Evolutionary conservation across 1,140 invertebrate genomes (phyloP), one percentile per base, ranked within the genome.

Genomic region (Anthonomus grandis): DNA sequence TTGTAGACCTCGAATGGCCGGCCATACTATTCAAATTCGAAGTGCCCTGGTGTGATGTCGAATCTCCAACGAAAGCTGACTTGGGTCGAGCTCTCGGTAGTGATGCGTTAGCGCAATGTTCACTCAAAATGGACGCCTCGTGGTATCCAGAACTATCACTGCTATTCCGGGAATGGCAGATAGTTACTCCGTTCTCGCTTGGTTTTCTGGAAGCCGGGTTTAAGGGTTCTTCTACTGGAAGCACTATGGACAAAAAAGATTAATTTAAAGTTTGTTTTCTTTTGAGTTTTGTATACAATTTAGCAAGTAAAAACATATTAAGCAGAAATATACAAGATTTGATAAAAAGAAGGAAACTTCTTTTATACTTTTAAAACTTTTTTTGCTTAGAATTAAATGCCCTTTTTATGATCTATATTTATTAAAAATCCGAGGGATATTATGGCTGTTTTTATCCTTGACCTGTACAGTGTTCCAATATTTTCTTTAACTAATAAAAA

Each of bases 121-220:
- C 83, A 60, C 85, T 85, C 42, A 86, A 74, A 6, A 86, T 77
- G 3, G 85, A 86, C 6, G 86, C 80, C 66, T 88, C 86, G 68
- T 88, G 86, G 67, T 87, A 88, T 1, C 86, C 87, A 48, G 84
- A 86, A 59, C 85, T 87, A 69, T 88, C 86, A 61, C 85, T 87
- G 70, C 84, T 87, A 63, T 87, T 87, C 48, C 86, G 76, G 4
- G 85, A 87, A 75, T 87, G 86, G 66, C 78, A 81, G 34, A 82
- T 81, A 19, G 79, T 73, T 13, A 75, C 53, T 18, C 66, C 64
- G 31, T 61, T 64, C 19, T 66, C 66, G 15, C 22, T 37, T 34
- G 57, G 52, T 59, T 63, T 65, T 17, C 44, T 38, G 22, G 10
- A 9, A 3, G 22, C 15, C 4, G 36, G 3, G 8, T 47, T 10